Percentiles rank a stretch among this genome's conserved stretches.
Evolutionary conservation across 2,888 invertebrate genomes (phyloP).

Genomic region (Stenodema calcarata): DNA sequence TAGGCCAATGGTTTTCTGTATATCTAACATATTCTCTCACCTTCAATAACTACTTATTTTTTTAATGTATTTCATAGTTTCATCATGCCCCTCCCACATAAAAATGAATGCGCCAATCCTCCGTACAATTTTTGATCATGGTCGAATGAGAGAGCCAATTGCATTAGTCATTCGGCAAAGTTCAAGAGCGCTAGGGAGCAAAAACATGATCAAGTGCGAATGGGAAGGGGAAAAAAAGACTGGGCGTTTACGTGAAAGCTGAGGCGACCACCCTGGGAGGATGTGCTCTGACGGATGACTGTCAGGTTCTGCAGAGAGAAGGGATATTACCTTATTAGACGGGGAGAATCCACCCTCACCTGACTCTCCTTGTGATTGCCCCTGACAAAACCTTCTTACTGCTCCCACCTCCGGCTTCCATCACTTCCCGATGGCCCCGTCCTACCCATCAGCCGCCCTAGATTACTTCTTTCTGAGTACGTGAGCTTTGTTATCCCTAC

Average conservation of each 20-base stretch:
- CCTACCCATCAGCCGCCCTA: background rate
- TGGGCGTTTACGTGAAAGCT: background rate
- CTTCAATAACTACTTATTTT: too few species aligned
- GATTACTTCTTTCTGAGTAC: conserved; percentile 2
- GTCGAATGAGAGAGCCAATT: too few species aligned
- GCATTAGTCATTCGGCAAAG: too few species aligned
- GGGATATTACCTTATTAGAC: conserved; percentile 22
- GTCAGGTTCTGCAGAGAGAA: conserved; percentile 12
- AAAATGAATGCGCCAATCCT: too few species aligned
- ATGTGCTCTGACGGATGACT: conserved; percentile 5
- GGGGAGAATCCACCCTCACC: conserved; percentile 12
- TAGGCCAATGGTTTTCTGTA: too few species aligned
- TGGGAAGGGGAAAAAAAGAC: background rate
- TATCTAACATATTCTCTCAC: too few species aligned
- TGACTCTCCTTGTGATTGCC: conserved; percentile 6
- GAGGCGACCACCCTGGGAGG: background rate
- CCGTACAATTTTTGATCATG: too few species aligned
- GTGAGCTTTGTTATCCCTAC: background rate
- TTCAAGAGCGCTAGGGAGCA: too few species aligned
- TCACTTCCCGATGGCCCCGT: background rate
- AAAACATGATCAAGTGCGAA: too few species aligned
- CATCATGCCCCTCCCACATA: too few species aligned
- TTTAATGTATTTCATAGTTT: too few species aligned
- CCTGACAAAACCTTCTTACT: conserved; percentile 9
- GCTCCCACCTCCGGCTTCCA: background rate